Conservation (phyloP, 2,113 vertebrate genomes). For the Muscicapa adusta region DNA sequence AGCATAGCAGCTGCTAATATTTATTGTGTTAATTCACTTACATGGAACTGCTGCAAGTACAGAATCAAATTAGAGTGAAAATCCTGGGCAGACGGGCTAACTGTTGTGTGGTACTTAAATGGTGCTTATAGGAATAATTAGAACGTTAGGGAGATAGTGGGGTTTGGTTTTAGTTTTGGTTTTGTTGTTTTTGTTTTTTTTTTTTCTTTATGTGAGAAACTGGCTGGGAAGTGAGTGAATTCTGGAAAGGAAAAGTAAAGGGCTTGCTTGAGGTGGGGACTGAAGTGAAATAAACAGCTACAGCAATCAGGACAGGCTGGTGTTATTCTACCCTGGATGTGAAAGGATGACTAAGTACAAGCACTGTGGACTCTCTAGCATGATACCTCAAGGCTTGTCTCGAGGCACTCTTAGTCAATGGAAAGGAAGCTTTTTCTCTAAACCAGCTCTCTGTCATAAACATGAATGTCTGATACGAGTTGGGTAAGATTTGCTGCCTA, state of each 20-base stretch:
- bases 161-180: not conserved
- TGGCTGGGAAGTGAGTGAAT: not conserved
- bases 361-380: not conserved
- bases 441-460: not conserved
- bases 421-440: not conserved
- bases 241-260: not conserved
- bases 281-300: not conserved
- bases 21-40: not conserved
- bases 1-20: not conserved
- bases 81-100: not conserved
- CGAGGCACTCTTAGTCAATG: not conserved
- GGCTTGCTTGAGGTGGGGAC: not conserved
- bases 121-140: not conserved
- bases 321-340: not conserved
- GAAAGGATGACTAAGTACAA: not conserved
- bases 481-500: not conserved
- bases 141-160: not conserved
- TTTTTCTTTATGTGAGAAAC: not conserved
- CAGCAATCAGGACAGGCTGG: not conserved
- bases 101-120: not conserved
- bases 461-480: not conserved
- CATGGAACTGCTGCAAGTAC: not conserved
- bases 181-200: not conserved
- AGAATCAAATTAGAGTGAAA: not conserved
- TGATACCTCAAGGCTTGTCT: not conserved